Evolutionary conservation across 1,140 invertebrate species (phyloP), one percentile per base, ranked within the genome.

Genomic region (Caligus rogercresseyi): DNA sequence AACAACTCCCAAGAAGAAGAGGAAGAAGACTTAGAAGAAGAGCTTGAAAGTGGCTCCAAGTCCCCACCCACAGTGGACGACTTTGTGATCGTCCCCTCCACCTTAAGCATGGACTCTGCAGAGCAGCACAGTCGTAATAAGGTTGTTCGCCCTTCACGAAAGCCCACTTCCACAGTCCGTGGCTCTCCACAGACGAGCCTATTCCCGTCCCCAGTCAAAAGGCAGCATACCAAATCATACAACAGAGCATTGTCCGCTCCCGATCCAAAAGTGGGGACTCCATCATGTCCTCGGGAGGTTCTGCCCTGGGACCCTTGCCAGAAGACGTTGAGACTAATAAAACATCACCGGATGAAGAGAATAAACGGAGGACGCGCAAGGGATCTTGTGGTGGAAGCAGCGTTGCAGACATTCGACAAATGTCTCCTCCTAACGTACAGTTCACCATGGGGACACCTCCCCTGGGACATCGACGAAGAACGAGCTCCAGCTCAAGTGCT

Each of bases 61-160:
- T 43, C 31, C n/a, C 31, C 31, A 11, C n/a, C 31, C 31, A n/a
- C n/a, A n/a, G 31, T 43, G 23, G 86, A 88, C 77, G 86, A 88
- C 73, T 91, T 88, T 77, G 87, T 89, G 65, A 76, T 90, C 69
- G 86, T 91, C 63, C 84, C 87, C 53, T 79, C 80, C 64, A 61
- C 64, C 16, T 53, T 65, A 18, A 62, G 64, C 25, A 61, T 31
- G 52, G 65, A 69, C 52, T 59, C 65, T 13, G 67, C 65, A 1
- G 57, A 60, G 15, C 23, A 43, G 15, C 57, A 25, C 1, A 15
- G 18, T 3, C 14, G 26, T 18, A 25, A 31, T n/a, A 18, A 2
- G 24, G 24, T 19, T 16, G 51, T 21, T 21, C 54, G 23, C 57
- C 59, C 15, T 18, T 64, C 21, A 56, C 60, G 63, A 57, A 23